Evolutionary conservation across 2,888 invertebrate genomes (phyloP), one percentile per base, ranked within the genome.

Genomic region (Pseudococcus jackbeardsleyi): DNA sequence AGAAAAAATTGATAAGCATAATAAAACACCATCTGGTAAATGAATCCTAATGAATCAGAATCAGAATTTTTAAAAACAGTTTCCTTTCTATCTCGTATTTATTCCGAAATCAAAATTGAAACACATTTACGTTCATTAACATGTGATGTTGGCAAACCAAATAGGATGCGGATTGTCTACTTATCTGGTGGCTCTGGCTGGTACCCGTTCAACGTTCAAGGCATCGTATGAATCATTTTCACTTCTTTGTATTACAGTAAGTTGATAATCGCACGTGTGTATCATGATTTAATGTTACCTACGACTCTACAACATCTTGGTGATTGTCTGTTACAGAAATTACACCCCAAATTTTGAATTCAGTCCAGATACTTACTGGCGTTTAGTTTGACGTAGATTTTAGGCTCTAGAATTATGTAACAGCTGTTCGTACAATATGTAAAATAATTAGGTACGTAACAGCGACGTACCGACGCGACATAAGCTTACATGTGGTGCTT

Each of bases 251-350:
- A 79, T 33, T 33, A 33, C n/a, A 33, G 39, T 46, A 33, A 11
- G 42, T 46, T 82, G 46, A n/a, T 82, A 46, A 46, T 46, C 79
- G 46, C 79, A 82, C 79, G 79, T 82, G 79, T 82, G 46, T 15
- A n/a, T 46, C 22, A 42, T 72, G 33, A 72, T 72, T 46, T 42
- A 26, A 42, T 22, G 42, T 46, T 46, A 12, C 22, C 22, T 64
- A 46, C 42, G 9, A 42, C 8, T 42, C 26, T 33, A 33, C 26
- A 42, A 42, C 33, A 39, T 46, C 79, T 79, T 42, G 19, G 12
- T 82, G 33, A 82, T 82, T 82, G 19, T 33, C 79, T 17, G 79
- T 82, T 46, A 17, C n/a, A 82, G 39, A 77, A 72, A 64, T 22
- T 64, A 39, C 15, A 72, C 6, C 19, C 17, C 39, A 77, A 17